Evolutionary conservation across 2,888 invertebrate species (phyloP), one percentile per base, ranked within the genome.

Genomic region (Andrena haemorrhoa): DNA sequence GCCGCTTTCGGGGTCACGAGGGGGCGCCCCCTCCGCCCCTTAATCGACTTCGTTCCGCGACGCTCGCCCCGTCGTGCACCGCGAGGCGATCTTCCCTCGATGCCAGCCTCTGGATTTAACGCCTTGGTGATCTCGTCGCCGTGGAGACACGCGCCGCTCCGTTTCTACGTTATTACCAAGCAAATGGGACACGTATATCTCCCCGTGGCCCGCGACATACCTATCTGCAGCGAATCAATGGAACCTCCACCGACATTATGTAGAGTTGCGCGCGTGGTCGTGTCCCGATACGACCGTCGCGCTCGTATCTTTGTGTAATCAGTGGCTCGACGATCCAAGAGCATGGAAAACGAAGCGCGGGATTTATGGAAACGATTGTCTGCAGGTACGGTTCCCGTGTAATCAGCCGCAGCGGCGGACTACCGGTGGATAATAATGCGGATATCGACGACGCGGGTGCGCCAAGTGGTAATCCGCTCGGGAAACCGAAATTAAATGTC

Each of bases 21-120:
- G 35, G 35, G 35, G 23, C n/a, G 5, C 10, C 16, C 31, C n/a
- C 33, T n/a, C n/a, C n/a, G n/a, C n/a, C n/a, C n/a, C 20, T 77
- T 76, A 69, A 79, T 76, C 78, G 77, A 78, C 76, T 75, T 29
- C 51, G 41, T 23, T 51, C 26, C 33, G 23, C 29, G n/a, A 35
- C 49, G 12, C 8, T 47, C 64, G 33, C 5, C 64, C 26, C 41
- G 8, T 26, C 58, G 58, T 29, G 58, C 58, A 29, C 70, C 29
- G 6, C 41, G 12, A 20, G 35, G 41, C 8, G 33, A 12, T 61
- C 29, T 31, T 60, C 41, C 41, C 20, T 12, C 51, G 8, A 20
- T 69, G 56, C 56, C 26, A 60, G 29, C 12, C 47, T 60, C 29
- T 20, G 26, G 10, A 65, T 65, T 65, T 65, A 49, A 49, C 49